Base-by-base conservation (phyloP, 2,113 vertebrate genomes). In the Andinoacara biseriatus region DNA sequence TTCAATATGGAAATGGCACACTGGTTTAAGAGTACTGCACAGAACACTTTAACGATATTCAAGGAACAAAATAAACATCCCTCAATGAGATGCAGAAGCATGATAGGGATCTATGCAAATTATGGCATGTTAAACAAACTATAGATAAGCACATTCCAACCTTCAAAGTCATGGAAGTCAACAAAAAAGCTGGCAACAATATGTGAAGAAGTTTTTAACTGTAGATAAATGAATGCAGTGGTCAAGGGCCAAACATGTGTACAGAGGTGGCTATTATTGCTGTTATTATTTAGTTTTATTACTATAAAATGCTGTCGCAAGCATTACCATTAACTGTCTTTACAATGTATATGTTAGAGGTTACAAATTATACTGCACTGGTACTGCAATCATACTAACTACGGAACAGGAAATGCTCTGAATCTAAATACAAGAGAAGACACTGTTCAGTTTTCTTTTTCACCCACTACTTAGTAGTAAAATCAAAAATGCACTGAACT, bases 31-130 rank as follows among this genome's bases (percentile, higher is more conserved):
- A 74, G 31, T 33, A 76, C 60, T 38, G 35, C 46, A 76, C 26
- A 15, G 58, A 78, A 57, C 63, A 63, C 74, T 83, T 89, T 81
- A 82, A 83, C 82, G 75, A 82, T 72, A 78, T 56, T 31, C 61
- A 61, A 76, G 72, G 43, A 49, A 61, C 61, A 52, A 82, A 82
- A 79, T 83, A 87, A 92, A 83, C 77, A 77, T 74, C 24, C 38
- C 52, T 76, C 17, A 78, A 46, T 81, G 69, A 87, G 88, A 90
- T 83, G 76, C 86, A 78, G 75, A 72, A 59, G 59, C 17, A 6
- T 24, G 87, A 94, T 89, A 85, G 52, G 35, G 79, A 94, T 92
- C 89, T 93, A 92, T 92, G 90, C 84, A 90, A 90, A 93, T 88
- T 7, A 85, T 15, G 5, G 43, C 5, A 81, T 74, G 86, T 84